These are phyloP conservation scores for Sceloporus tristichus DNA, from an alignment of 2,113 vertebrate species.

Conservation along the genomic window DNA sequence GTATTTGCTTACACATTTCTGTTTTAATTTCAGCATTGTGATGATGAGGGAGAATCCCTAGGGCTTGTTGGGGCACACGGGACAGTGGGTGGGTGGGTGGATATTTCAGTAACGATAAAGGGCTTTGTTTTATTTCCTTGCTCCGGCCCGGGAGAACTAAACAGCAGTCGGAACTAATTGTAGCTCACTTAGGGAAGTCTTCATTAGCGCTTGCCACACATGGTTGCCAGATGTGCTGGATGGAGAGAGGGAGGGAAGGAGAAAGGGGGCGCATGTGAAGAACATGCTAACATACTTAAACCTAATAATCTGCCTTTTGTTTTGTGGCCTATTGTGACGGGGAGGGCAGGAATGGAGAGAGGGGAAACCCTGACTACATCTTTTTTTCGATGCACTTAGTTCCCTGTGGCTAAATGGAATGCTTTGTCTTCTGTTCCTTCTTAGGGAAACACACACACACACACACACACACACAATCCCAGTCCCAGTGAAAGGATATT, in stretches of 20 bases:
- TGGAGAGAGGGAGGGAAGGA: conserved; percentile 70
- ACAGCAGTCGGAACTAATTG: conserved; percentile 91
- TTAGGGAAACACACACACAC: conserved; percentile 43
- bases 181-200: conserved; percentile 93
- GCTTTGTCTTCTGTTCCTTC: conserved; percentile 82
- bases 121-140: conserved; percentile 63
- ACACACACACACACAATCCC: not conserved
- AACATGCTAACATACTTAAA: conserved; percentile 77
- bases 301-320: conserved; percentile 95
- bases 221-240: conserved; percentile 95
- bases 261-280: conserved; percentile 68
- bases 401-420: conserved; percentile 83
- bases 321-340: conserved; percentile 86
- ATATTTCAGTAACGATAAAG: conserved; percentile 61
- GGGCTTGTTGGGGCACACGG: conserved; percentile 29
- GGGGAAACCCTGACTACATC: conserved; percentile 79
- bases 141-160: conserved; percentile 75
- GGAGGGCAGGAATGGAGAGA: conserved; percentile 63
- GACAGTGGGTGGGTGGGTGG: not conserved
- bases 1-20: conserved; percentile 68
- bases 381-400: conserved; percentile 82
- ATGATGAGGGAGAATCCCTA: conserved; percentile 63
- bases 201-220: conserved; percentile 96
- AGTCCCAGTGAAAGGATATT: conserved; percentile 52
- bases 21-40: conserved; percentile 58